Base-by-base conservation (phyloP, 1,140 invertebrate species). In the Heliothis subflexa region DNA sequence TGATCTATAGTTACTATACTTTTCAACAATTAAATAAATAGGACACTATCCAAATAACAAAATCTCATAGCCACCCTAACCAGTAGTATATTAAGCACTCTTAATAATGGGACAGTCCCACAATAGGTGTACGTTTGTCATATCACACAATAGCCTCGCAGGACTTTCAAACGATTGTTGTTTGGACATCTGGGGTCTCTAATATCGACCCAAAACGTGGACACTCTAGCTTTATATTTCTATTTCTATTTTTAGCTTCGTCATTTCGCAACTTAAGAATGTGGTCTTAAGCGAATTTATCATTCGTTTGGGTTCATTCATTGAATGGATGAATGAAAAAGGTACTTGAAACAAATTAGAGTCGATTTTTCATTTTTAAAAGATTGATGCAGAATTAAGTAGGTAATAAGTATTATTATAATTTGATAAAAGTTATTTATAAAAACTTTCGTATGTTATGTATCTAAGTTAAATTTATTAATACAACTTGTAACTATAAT, bases 171-270 rank as follows among this genome's bases (percentile, higher is more conserved):
- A 64, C 86, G 80, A 86, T 90, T 89, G 85, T 86, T 88, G 87
- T 91, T 90, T 91, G 86, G 89, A 89, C 91, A 92, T 93, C 91
- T 92, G 91, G 90, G 87, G 86, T 89, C 85, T 83, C 78, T 52
- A 78, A 88, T 78, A 83, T 78, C 82, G 78, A 78, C 59, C 74
- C 70, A 54, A 75, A 83, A 61, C 71, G 81, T 77, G 78, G 73
- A 81, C 80, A 82, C 81, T 76, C 80, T 81, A 81, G 25, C 68
- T 81, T 71, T 77, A 57, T n/a, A n/a, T n/a, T n/a, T n/a, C n/a
- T n/a, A n/a, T n/a, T 75, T 81, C 70, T 75, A 72, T 83, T 85
- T 85, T 77, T 80, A 59, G 81, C 81, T 66, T 72, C 49, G 75
- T 84, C 85, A 86, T 82, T 81, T 78, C 70, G 66, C 77, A 9